Evolutionary conservation across 2,888 invertebrate species (phyloP).

Genomic region (Drosophila anomalipes): DNA sequence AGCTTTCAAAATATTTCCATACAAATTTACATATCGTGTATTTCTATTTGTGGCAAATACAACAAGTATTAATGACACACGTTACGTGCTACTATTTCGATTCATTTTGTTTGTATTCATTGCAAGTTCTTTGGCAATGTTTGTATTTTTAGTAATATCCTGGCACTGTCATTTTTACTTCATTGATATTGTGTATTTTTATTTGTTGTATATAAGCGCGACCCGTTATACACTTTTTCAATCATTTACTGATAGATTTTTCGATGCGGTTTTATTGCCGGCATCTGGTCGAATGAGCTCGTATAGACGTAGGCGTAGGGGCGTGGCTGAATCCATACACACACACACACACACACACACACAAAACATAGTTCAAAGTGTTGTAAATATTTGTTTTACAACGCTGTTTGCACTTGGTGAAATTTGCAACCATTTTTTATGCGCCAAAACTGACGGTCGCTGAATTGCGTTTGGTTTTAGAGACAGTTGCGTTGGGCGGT

Average conservation of each 20-base stretch:
- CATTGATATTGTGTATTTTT: conserved; percentile 11
- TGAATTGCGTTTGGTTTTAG: conserved; percentile 34
- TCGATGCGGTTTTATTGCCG: conserved; percentile 56
- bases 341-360: conserved; percentile 5
- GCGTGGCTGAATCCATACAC: conserved; percentile 11
- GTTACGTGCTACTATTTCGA: conserved; percentile 6
- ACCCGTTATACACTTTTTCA: conserved; percentile 57
- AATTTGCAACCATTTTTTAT: conserved; percentile 73
- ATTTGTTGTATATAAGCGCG: conserved; percentile 14
- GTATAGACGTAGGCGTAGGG: conserved; percentile 20
- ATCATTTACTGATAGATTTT: conserved; percentile 70
- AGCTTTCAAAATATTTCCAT: too few species aligned
- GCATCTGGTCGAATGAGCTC: conserved; percentile 44
- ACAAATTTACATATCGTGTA: background rate
- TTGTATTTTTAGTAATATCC: conserved; percentile 64
- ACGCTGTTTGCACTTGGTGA: conserved; percentile 73
- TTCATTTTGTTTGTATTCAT: conserved; percentile 13
- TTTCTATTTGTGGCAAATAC: conserved; percentile 1
- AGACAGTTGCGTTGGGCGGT: background rate
- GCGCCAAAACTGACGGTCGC: conserved; percentile 42
- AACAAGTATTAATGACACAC: conserved; percentile 14
- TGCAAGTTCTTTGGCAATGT: conserved; percentile 53
- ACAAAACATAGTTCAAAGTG: conserved; percentile 64
- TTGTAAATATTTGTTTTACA: conserved; percentile 76
- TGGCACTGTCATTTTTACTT: conserved; percentile 35